phyloP scores from a whole-genome alignment of 2,113 vertebrate species.

The Pteruthius melanotis region DNA sequence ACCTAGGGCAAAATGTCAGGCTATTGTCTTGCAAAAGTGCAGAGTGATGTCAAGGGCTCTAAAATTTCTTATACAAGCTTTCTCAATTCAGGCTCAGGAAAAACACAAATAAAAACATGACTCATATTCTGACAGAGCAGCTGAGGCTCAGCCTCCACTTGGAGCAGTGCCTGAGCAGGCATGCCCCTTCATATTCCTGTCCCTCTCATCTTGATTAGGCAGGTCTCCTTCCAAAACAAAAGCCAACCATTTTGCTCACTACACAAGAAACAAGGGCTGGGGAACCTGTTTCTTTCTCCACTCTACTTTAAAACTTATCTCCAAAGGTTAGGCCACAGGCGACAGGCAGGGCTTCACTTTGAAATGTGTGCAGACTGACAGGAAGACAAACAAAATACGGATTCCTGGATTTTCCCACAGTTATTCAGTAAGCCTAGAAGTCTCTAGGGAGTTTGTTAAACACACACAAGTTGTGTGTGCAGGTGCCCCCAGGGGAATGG shows the following conservation, averaged over 20 bases:
- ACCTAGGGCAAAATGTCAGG: background rate
- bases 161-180: background rate
- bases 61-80: background rate
- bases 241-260: background rate
- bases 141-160: background rate
- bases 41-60: background rate
- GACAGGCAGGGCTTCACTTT: background rate
- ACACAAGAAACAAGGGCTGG: background rate
- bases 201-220: background rate
- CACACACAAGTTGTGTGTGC: background rate
- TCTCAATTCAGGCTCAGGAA: background rate
- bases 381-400: background rate
- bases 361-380: fast-evolving
- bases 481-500: background rate
- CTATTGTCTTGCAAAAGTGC: slow-evolving; percentile 10
- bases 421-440: background rate
- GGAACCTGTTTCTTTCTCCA: background rate
- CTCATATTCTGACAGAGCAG: background rate
- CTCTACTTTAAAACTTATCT: background rate
- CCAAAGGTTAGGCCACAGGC: background rate
- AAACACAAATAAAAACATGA: background rate
- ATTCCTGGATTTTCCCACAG: background rate
- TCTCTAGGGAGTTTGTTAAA: background rate
- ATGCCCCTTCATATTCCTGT: background rate
- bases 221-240: background rate